A percentile compares a stretch with the other conserved stretches of the same genome.
Evolutionary conservation across 1,140 invertebrate genomes (phyloP).

Genomic region (Drosophila littoralis): DNA sequence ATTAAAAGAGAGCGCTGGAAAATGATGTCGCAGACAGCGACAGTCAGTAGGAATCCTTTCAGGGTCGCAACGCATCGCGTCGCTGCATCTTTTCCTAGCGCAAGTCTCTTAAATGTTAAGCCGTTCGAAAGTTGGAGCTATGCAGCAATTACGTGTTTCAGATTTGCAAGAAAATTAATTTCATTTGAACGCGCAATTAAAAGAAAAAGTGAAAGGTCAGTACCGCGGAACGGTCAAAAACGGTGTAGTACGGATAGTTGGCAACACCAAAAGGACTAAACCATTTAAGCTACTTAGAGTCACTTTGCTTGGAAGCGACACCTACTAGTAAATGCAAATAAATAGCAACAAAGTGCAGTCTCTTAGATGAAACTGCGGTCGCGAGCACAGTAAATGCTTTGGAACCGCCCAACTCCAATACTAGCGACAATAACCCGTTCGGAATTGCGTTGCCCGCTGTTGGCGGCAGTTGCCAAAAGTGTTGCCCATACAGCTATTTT

Average conservation of each 20-base stretch:
- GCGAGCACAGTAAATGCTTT: conserved; percentile 5
- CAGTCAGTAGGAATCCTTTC: conserved; percentile 4
- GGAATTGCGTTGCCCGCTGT: too few relatives aligned
- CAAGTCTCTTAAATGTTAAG: background rate
- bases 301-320: conserved; percentile 48
- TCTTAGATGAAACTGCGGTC: conserved; percentile 39
- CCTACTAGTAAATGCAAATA: conserved; percentile 69
- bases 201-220: conserved; percentile 59
- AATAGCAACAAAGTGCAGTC: conserved; percentile 66
- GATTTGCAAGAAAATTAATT: conserved; percentile 70
- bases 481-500: too few relatives aligned
- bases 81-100: conserved; percentile 15
- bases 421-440: background rate
- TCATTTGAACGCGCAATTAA: conserved; percentile 79
- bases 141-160: conserved; percentile 45
- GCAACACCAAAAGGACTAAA: conserved; percentile 43
- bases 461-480: too few relatives aligned
- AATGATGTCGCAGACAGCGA: conserved; percentile 31
- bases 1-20: conserved; percentile 48
- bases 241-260: background rate
- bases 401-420: background rate
- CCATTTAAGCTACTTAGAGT: conserved; percentile 75
- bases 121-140: conserved; percentile 28
- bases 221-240: conserved; percentile 8
- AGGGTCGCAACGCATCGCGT: conserved; percentile 5